phyloP scores from a whole-genome alignment of 2,888 invertebrate species.

The Drosophila flavopinicola region DNA sequence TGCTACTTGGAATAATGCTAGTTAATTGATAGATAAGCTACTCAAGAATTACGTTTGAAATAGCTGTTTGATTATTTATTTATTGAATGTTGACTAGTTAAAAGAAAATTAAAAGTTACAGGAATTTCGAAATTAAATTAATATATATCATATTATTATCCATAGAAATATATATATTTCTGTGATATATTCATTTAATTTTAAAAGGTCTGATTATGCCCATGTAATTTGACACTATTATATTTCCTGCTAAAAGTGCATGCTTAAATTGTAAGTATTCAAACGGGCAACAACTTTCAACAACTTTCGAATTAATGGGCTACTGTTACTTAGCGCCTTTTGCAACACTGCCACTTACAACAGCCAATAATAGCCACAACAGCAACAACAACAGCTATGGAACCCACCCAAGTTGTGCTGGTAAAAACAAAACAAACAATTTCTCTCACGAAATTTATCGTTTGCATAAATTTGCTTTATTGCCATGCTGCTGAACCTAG shows the following conservation, averaged over 20 bases:
- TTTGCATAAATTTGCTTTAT: constrained; percentile 83
- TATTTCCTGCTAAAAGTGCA: background rate
- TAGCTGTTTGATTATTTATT: too few relatives aligned
- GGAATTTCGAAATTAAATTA: too few relatives aligned
- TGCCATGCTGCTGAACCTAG: constrained; percentile 57
- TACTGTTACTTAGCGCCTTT: constrained; percentile 66
- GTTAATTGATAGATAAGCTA: too few relatives aligned
- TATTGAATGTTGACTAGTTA: too few relatives aligned
- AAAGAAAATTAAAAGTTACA: too few relatives aligned
- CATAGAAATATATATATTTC: too few relatives aligned
- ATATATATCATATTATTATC: too few relatives aligned
- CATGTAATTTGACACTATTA: background rate
- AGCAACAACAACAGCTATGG: constrained; percentile 10
- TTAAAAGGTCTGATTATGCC: background rate
- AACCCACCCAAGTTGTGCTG: constrained; percentile 30
- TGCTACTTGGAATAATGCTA: too few relatives aligned
- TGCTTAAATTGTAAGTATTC: constrained; percentile 2
- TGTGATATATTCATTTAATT: too few relatives aligned
- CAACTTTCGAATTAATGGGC: constrained; percentile 43
- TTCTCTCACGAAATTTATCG: constrained; percentile 81
- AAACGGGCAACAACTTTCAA: constrained; percentile 21
- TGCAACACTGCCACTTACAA: constrained; percentile 57
- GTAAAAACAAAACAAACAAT: constrained; percentile 76
- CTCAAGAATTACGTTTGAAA: too few relatives aligned
- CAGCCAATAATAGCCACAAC: constrained; percentile 29